Percentiles rank a stretch among this genome's conserved stretches.
These are phyloP conservation scores for Nyctereutes procyonoides DNA, from an alignment of 2,113 vertebrate genomes.

Conservation along the genomic window DNA sequence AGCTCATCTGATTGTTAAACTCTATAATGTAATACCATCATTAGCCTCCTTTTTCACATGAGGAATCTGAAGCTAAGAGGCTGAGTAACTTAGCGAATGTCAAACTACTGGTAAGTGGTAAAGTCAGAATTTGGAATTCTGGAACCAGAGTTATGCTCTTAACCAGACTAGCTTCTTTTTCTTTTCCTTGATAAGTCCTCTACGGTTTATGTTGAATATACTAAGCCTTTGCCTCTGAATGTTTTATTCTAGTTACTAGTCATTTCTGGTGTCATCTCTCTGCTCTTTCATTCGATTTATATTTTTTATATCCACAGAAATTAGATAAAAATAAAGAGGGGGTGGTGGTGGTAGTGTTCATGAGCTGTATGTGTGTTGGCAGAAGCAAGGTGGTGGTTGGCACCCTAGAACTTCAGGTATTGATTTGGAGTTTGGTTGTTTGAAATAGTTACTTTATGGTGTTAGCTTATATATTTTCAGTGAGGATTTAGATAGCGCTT, in stretches of 20 bases:
- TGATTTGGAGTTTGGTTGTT: neutral
- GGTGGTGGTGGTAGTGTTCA: neutral
- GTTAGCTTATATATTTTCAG: neutral
- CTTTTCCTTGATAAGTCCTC: accelerated
- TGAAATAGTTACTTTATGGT: neutral
- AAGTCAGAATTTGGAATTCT: neutral
- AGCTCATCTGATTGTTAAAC: neutral
- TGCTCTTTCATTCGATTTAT: neutral
- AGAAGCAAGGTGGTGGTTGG: neutral
- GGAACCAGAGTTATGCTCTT: neutral
- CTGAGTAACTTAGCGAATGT: neutral
- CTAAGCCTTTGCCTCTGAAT: neutral
- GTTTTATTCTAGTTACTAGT: neutral
- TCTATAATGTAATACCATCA: neutral
- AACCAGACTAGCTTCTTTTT: neutral
- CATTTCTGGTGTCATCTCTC: neutral
- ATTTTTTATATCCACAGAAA: neutral
- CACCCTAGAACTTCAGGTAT: neutral
- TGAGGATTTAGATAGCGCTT: neutral
- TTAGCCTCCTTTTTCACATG: neutral
- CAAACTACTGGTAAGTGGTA: neutral
- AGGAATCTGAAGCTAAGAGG: neutral
- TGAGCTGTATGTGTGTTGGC: neutral
- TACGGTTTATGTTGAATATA: accelerated
- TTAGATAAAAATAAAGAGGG: neutral